A percentile compares a stretch with the other conserved stretches of the same genome.
Conservation (phyloP, 2,113 vertebrate species). For the Pandion haliaetus region DNA sequence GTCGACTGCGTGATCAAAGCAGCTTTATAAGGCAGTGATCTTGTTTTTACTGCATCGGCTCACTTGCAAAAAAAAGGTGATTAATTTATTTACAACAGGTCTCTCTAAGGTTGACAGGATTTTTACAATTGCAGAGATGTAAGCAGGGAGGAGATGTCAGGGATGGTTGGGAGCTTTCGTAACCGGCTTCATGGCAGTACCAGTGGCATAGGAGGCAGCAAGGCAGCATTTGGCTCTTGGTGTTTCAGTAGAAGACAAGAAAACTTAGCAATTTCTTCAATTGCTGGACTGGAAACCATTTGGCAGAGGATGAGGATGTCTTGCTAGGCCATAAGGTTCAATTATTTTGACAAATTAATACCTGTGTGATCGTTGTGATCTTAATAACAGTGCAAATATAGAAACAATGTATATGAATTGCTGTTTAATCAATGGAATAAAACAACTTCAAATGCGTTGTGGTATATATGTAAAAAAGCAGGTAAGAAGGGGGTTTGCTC, state of each 20-base stretch:
- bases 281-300: not conserved
- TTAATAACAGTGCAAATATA: not conserved
- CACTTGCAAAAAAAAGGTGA: not conserved
- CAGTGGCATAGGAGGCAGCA: not conserved
- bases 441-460: not conserved
- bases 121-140: not conserved
- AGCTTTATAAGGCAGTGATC: not conserved
- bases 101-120: not conserved
- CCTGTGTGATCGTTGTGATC: not conserved
- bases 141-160: not conserved
- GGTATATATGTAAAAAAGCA: not conserved
- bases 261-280: not conserved
- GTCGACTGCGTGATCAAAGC: not conserved
- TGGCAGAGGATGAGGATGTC: not conserved
- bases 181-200: not conserved
- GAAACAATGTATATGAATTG: not conserved
- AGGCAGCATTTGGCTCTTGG: not conserved
- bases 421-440: not conserved
- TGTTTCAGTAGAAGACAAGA: not conserved
- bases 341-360: not conserved
- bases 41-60: not conserved
- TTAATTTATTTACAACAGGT: not conserved
- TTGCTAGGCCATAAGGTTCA: not conserved
- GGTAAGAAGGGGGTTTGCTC: not conserved
- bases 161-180: not conserved